Evolutionary conservation across 2,888 invertebrate species (phyloP).

Genomic region (Apodemia mormo): DNA sequence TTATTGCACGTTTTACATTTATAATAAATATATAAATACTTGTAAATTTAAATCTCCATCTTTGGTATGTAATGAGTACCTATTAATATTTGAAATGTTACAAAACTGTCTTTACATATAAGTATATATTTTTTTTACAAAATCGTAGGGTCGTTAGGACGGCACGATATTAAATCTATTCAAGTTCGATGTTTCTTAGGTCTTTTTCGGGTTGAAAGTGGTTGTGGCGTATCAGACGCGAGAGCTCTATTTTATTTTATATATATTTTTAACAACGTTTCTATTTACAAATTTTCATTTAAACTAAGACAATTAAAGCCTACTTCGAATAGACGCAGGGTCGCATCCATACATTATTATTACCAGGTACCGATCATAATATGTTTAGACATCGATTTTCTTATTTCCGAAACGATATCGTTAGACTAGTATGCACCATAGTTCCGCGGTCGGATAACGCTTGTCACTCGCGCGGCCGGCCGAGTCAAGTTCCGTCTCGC

Average conservation of each 20-base stretch:
- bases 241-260: conserved; percentile 47
- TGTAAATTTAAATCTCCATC: conserved; percentile 78
- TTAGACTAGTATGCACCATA: conserved; percentile 75
- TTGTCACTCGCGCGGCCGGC: conserved; percentile 35
- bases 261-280: conserved; percentile 54
- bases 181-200: conserved; percentile 80
- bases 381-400: conserved; percentile 66
- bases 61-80: conserved; percentile 79
- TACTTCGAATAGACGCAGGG: conserved; percentile 79
- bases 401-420: conserved; percentile 60
- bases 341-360: conserved; percentile 78
- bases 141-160: conserved; percentile 82
- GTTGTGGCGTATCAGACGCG: conserved; percentile 59
- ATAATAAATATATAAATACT: conserved; percentile 82
- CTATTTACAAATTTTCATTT: conserved; percentile 79
- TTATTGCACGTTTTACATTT: conserved; percentile 83
- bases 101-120: conserved; percentile 78
- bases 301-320: conserved; percentile 80
- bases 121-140: conserved; percentile 78
- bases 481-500: conserved; percentile 29
- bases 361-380: conserved; percentile 78
- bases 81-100: conserved; percentile 80
- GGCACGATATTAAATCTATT: conserved; percentile 80
- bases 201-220: conserved; percentile 62
- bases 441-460: conserved; percentile 60